Evolutionary conservation across 2,888 invertebrate genomes (phyloP).

Genomic region (Prosapia bicincta): DNA sequence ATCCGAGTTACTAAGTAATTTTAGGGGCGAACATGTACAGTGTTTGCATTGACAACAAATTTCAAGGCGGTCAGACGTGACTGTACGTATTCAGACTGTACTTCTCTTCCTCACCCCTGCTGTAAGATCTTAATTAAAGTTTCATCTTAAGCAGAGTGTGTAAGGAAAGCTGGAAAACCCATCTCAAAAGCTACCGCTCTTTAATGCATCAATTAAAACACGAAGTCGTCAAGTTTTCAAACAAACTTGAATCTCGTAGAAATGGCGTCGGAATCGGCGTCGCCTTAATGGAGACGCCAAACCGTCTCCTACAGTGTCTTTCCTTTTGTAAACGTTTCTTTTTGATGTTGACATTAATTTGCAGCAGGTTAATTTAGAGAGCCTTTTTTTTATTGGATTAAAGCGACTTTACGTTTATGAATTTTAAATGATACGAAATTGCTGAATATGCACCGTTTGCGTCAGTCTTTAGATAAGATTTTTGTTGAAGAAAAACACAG

Average conservation of each 20-base stretch:
- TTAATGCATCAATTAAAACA: conserved; percentile 27
- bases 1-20: no score
- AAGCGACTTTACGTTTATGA: no score
- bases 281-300: background rate
- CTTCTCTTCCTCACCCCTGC: background rate
- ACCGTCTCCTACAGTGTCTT: background rate
- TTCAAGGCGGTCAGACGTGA: no score
- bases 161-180: conserved; percentile 4
- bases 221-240: background rate
- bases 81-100: background rate
- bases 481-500: no score
- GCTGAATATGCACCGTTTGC: background rate
- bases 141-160: conserved; percentile 4
- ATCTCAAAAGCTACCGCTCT: conserved; percentile 20
- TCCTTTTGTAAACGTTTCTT: background rate
- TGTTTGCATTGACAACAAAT: no score
- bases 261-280: background rate
- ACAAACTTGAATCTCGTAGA: background rate
- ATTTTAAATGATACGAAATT: background rate
- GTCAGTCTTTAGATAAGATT: no score
- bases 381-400: background rate
- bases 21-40: no score
- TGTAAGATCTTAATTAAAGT: conserved; percentile 4
- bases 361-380: background rate
- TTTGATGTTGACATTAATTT: background rate